Conservation (phyloP, 2,888 invertebrate genomes). For the Erebia palarica region DNA sequence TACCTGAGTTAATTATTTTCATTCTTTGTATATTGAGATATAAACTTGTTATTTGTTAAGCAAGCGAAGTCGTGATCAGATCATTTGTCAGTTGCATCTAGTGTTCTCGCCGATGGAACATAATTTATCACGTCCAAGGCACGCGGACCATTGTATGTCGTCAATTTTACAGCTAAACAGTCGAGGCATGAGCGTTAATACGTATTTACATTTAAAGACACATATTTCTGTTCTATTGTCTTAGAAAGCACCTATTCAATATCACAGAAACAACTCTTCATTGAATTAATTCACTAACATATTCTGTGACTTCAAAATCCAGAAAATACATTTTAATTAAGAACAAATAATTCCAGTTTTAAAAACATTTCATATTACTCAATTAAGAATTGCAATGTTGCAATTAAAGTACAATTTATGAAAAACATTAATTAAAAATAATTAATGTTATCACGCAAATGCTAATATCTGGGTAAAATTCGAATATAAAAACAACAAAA, state of each 20-base stretch:
- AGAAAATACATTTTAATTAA: neutral
- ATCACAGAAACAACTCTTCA: constrained; percentile 3
- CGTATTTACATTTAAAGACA: constrained; percentile 44
- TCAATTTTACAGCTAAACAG: constrained; percentile 58
- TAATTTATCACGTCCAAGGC: constrained; percentile 64
- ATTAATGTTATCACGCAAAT: neutral
- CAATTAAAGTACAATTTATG: neutral
- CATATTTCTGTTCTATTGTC: constrained; percentile 31
- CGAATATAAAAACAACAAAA: neutral
- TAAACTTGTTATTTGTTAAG: constrained; percentile 38
- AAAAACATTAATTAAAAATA: constrained; percentile 4
- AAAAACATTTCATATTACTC: neutral
- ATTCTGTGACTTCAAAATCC: neutral
- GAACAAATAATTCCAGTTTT: neutral
- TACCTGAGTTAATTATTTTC: neutral
- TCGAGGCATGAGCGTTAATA: constrained; percentile 48
- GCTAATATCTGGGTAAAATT: neutral
- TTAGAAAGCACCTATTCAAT: constrained; percentile 2
- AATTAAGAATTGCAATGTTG: neutral
- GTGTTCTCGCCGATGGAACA: constrained; percentile 52
- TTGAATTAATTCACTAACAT: neutral
- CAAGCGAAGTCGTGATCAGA: constrained; percentile 55
- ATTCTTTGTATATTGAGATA: constrained; percentile 8
- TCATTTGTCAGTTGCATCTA: constrained; percentile 49
- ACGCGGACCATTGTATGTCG: constrained; percentile 61